Conservation (phyloP, 2,113 vertebrate genomes). For the Petromus typicus region DNA sequence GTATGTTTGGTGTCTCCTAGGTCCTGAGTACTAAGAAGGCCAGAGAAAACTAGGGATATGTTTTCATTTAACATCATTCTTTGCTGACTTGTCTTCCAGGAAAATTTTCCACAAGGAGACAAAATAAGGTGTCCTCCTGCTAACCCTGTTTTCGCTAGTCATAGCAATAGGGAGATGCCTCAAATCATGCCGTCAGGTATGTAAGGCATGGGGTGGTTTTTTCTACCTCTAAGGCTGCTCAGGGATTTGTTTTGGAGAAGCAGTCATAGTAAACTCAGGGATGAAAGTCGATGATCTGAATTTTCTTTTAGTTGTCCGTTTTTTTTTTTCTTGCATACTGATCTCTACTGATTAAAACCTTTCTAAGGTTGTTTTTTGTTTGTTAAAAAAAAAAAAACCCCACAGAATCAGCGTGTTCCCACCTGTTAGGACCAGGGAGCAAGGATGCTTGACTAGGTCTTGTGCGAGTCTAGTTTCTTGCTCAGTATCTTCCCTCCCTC, state of each 20-base stretch:
- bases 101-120: conserved; percentile 54
- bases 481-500: rapidly evolving
- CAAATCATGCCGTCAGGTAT: conserved; percentile 58
- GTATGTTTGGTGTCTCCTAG: not conserved
- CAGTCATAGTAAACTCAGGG: not conserved
- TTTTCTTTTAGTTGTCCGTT: not conserved
- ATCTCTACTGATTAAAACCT: conserved; percentile 2
- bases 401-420: not conserved
- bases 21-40: not conserved
- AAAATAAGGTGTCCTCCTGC: conserved; percentile 41
- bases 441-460: not conserved
- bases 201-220: not conserved
- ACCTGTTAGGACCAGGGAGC: not conserved
- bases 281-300: not conserved
- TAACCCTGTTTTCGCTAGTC: conserved; percentile 76
- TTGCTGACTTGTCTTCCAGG: conserved; percentile 67
- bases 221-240: not conserved
- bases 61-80: conserved; percentile 63
- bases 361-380: not conserved
- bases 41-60: conserved; percentile 27
- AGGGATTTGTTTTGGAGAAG: conserved; percentile 42
- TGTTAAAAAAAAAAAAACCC: too few species aligned
- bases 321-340: not conserved
- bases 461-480: not conserved
- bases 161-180: conserved; percentile 64